phyloP scores from a whole-genome alignment of 2,888 invertebrate genomes.

The Thymelicus sylvestris region DNA sequence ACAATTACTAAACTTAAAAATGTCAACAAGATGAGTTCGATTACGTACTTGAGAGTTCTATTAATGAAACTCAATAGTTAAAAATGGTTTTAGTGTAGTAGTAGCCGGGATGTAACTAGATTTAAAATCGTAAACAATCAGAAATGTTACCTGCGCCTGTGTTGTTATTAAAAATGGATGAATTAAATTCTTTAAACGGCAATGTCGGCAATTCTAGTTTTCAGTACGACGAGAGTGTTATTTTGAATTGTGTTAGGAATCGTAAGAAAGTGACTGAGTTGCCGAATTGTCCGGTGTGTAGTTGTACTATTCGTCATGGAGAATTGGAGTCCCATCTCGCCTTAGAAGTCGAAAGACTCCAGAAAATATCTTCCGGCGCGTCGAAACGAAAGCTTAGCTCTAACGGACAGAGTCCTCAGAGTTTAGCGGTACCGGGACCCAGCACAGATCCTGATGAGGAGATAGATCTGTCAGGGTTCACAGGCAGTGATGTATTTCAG shows the following conservation, averaged over 20 bases:
- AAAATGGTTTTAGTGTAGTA: constrained; percentile 53
- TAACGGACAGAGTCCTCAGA: constrained; percentile 49
- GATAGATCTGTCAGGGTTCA: constrained; percentile 70
- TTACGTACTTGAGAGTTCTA: constrained; percentile 59
- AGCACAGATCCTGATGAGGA: constrained; percentile 63
- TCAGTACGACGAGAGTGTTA: constrained; percentile 73
- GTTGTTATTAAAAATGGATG: constrained; percentile 79
- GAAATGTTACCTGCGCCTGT: constrained; percentile 70
- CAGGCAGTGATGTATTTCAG: constrained; percentile 78
- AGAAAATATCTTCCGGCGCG: constrained; percentile 64
- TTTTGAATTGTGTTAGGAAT: constrained; percentile 80
- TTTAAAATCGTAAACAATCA: constrained; percentile 49
- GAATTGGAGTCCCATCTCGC: constrained; percentile 94
- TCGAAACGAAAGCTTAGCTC: constrained; percentile 71
- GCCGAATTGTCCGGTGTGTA: constrained; percentile 95
- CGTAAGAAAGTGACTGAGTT: constrained; percentile 87
- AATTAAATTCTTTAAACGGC: constrained; percentile 60
- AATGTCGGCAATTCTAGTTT: constrained; percentile 41
- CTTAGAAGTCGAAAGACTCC: constrained; percentile 87
- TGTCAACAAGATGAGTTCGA: constrained; percentile 65
- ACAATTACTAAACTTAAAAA: constrained; percentile 32
- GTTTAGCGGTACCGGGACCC: constrained; percentile 60
- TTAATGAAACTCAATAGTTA: constrained; percentile 47
- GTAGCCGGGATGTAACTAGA: constrained; percentile 36
- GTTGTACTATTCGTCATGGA: constrained; percentile 91